Base-by-base conservation (phyloP, 2,797 vertebrate species). In the Gymnoscopelus braueri region DNA sequence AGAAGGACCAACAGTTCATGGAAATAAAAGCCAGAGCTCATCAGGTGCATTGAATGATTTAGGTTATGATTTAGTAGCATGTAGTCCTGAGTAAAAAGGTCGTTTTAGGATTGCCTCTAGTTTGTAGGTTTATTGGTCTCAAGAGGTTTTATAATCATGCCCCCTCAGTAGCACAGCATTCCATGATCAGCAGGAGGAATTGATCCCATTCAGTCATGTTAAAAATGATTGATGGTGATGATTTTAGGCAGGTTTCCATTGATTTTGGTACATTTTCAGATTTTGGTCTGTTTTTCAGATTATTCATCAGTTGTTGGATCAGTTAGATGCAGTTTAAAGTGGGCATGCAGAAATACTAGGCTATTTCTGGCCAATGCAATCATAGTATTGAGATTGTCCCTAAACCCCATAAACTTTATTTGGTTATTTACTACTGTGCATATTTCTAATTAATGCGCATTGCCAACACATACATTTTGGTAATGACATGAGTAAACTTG, bases 151-250 rank as follows among this genome's bases (percentile, higher is more conserved):
- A 73, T 75, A 73, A 63, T 82, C 77, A 87, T 81, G 80, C 51
- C 88, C 86, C 88, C 85, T 88, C 87, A 90, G 88, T 82, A 84
- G 73, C 77, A 59, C 83, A 84, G 71, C 75, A 63, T 64, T 67
- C 24, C 14, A 53, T 68, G 67, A 80, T 69, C 24, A 74, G 26
- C 60, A 67, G 24, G 63, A 63, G 39, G 11, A 57, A 65, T 53
- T 77, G 61, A 84, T 69, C 70, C 67, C 68, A 39, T 63, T 23
- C 68, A 68, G 68, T 76, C 74, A 15, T 58, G 2, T 3, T 13
- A 44, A 44, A 44, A 39, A 19, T 19, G 19, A 19, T 19, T 19
- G 19, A 19, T 19, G 1, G 35, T 39, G 7, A 4, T 50, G 2
- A 60, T 67, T 57, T 71, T 7, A 26, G 29, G 44, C 35, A 26